Percentiles rank a stretch among this genome's conserved stretches.
phyloP scores from a whole-genome alignment of 2,113 vertebrate species.

The Leiothrix lutea region DNA sequence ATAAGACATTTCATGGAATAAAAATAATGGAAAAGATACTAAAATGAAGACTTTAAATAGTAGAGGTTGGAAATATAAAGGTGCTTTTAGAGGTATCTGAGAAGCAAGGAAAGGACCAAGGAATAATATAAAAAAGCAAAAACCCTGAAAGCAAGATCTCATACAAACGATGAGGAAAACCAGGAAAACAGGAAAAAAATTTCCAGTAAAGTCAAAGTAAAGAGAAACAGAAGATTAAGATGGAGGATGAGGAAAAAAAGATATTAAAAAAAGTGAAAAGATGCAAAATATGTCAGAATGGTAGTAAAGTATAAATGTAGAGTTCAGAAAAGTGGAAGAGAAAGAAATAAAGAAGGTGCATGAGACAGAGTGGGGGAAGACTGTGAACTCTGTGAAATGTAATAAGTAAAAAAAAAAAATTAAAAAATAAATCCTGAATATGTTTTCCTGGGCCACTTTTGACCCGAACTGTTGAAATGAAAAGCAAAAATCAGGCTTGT shows the following conservation, averaged over 20 bases:
- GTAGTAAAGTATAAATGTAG: background rate
- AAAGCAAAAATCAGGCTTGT: background rate
- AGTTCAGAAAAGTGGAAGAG: background rate
- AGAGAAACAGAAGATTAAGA: background rate
- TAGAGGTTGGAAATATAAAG: background rate
- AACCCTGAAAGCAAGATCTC: background rate
- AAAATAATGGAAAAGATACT: background rate
- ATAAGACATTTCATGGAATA: background rate
- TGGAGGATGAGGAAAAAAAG: background rate
- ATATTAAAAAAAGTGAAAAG: background rate
- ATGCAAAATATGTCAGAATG: background rate
- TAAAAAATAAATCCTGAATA: background rate
- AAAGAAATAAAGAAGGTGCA: background rate
- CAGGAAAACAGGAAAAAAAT: background rate
- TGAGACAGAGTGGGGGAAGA: background rate
- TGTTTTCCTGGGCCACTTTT: background rate
- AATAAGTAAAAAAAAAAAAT: background rate
- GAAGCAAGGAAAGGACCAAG: background rate
- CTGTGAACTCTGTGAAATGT: background rate
- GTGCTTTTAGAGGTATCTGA: background rate
- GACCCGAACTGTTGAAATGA: background rate
- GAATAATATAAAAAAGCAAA: background rate
- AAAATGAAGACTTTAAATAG: background rate
- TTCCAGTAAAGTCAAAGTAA: background rate
- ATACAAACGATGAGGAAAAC: fast-evolving